Conservation (phyloP, 2,113 vertebrate genomes). For the Sinocyclocheilus grahami region DNA sequence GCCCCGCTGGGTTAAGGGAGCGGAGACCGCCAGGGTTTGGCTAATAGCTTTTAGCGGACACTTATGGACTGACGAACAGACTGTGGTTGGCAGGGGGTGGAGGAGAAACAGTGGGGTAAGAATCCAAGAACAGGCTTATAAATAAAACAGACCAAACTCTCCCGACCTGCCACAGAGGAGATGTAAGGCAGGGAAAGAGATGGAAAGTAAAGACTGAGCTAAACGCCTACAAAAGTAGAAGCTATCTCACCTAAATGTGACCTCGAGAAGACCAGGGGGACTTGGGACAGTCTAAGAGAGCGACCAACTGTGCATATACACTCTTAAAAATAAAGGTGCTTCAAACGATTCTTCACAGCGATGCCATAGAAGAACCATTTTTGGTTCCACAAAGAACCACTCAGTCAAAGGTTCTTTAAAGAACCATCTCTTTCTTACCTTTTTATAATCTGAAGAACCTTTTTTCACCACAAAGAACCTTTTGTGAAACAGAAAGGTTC, state of each 20-base stretch:
- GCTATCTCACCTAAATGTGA: slow-evolving; percentile 40
- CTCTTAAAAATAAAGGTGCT: too few relatives aligned
- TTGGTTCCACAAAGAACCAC: too few relatives aligned
- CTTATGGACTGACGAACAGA: slow-evolving; percentile 59
- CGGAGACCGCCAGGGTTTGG: slow-evolving; percentile 50
- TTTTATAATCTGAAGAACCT: too few relatives aligned
- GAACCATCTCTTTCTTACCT: too few relatives aligned
- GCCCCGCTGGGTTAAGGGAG: slow-evolving; percentile 51
- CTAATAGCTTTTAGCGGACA: slow-evolving; percentile 67
- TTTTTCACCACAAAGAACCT: too few relatives aligned
- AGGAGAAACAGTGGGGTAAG: slow-evolving; percentile 61
- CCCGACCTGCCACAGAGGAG: slow-evolving; percentile 65
- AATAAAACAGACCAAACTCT: slow-evolving; percentile 71
- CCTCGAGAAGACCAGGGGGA: neutral
- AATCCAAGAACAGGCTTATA: slow-evolving; percentile 72
- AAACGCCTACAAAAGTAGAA: slow-evolving; percentile 44
- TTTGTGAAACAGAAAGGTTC: too few relatives aligned
- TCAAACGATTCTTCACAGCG: too few relatives aligned
- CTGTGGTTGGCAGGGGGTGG: slow-evolving; percentile 47
- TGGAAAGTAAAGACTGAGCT: slow-evolving; percentile 36
- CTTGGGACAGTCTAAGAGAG: neutral
- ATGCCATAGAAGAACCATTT: too few relatives aligned
- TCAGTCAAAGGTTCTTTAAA: too few relatives aligned
- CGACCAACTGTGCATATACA: neutral
- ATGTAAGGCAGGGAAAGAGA: slow-evolving; percentile 61